Conservation (phyloP, 2,797 vertebrate species). For the Sebastes cheni region DNA sequence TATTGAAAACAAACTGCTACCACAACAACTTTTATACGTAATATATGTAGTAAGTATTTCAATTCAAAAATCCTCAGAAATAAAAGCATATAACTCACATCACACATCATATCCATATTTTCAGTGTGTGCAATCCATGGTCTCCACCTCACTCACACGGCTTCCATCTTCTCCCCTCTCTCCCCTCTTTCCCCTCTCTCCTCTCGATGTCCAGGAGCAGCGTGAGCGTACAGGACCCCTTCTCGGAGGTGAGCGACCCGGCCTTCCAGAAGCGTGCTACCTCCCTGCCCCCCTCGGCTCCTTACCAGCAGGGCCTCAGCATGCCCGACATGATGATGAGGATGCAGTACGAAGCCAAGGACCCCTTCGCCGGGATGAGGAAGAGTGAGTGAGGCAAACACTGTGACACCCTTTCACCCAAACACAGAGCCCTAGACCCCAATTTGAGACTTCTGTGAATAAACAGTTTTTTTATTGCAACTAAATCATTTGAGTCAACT, state of each 20-base stretch:
- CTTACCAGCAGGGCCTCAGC: slow-evolving; percentile 92
- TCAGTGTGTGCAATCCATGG: background rate
- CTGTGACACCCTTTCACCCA: slow-evolving; percentile 17
- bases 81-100: background rate
- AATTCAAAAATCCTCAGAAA: background rate
- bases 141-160: background rate
- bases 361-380: slow-evolving; percentile 96
- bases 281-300: slow-evolving; percentile 88
- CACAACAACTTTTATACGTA: background rate
- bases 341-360: slow-evolving; percentile 97
- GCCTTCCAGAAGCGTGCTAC: slow-evolving; percentile 91
- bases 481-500: background rate
- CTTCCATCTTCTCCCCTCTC: background rate
- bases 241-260: slow-evolving; percentile 93
- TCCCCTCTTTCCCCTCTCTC: background rate
- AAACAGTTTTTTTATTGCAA: background rate
- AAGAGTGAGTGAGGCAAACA: slow-evolving; percentile 86
- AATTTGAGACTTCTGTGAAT: background rate
- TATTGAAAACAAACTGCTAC: background rate
- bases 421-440: background rate
- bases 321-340: slow-evolving; percentile 96
- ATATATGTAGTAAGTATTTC: background rate
- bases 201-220: slow-evolving; percentile 83
- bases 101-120: background rate
- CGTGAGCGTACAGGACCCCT: slow-evolving; percentile 94